Evolutionary conservation across 2,113 vertebrate genomes (phyloP), one percentile per base, ranked within the genome.

Genomic region (Apeltes quadracus): DNA sequence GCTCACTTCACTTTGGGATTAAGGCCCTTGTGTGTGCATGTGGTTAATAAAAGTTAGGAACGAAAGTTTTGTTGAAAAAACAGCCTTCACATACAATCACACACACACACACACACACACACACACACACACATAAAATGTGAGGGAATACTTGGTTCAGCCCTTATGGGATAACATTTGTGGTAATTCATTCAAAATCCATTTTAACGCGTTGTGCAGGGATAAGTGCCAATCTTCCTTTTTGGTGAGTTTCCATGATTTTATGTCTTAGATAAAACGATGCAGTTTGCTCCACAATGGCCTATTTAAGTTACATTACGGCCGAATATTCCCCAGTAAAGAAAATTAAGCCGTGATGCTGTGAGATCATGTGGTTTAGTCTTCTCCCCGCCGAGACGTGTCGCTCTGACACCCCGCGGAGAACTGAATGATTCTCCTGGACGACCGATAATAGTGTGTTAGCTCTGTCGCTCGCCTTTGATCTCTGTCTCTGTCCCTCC

Each of bases 251-350:
- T 79, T 87, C 83, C 84, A 86, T 86, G 86, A 89, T 92, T 91
- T 92, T 89, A 92, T 91, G 86, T 87, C 75, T 75, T 78, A 89
- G 84, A 90, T 89, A 89, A 92, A 89, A 83, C 25, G 61, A 57
- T 75, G 84, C 82, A 65, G 87, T 88, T 89, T 81, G 73, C 83
- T 86, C 75, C 82, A 86, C 83, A 91, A 92, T 89, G 86, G 89
- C 88, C 91, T 90, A 91, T 91, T 91, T 92, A 90, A 91, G 89
- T 90, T 90, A 89, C 91, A 92, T 92, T 92, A 92, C 75, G 16
- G 56, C 65, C 69, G 55, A 87, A 90, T 88, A 89, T 90, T 89
- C 88, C 89, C 89, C 88, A 89, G 88, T 90, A 90, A 90, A 90
- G 89, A 88, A 91, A 91, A 91, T 91, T 90, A 91, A 91, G 89